Conservation (phyloP, 1,140 invertebrate genomes). For the Drosophila baimaii region DNA sequence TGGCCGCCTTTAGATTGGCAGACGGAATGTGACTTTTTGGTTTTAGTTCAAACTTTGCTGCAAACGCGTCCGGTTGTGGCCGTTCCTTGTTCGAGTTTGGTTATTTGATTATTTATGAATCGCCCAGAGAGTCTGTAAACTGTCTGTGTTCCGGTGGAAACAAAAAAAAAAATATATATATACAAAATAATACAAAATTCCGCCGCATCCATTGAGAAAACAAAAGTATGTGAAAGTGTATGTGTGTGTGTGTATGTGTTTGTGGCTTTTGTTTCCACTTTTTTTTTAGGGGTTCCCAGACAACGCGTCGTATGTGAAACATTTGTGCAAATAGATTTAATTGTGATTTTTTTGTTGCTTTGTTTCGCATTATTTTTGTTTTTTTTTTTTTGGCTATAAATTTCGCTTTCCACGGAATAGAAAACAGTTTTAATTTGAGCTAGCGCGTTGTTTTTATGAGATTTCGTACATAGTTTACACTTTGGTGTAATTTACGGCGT, state of each 20-base stretch:
- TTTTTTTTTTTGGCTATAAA: conserved; percentile 63
- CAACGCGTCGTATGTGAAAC: conserved; percentile 70
- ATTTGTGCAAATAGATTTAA: conserved; percentile 57
- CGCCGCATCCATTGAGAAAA: conserved; percentile 51
- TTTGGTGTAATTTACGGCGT: conserved; percentile 76
- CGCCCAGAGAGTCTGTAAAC: conserved; percentile 44
- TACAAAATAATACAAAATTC: conserved; percentile 67
- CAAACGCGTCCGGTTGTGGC: conserved; percentile 63
- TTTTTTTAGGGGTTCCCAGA: conserved; percentile 18
- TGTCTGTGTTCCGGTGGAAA: conserved; percentile 60
- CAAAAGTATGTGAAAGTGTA: conserved; percentile 73
- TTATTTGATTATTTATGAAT: conserved; percentile 55
- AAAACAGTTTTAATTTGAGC: conserved; percentile 69
- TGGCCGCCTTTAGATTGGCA: conserved; percentile 40
- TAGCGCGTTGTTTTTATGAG: conserved; percentile 48
- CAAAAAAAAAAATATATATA: conserved; percentile 11
- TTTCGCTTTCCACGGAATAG: conserved; percentile 75
- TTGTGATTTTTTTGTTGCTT: conserved; percentile 32
- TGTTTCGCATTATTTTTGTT: conserved; percentile 18
- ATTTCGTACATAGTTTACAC: conserved; percentile 62
- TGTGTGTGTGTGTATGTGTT: conserved; percentile 7
- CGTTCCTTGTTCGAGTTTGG: conserved; percentile 5
- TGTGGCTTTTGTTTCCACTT: conserved; percentile 5
- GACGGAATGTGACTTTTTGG: conserved; percentile 48
- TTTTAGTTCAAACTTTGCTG: conserved; percentile 63